Evolutionary conservation across 2,113 vertebrate species (phyloP).

Genomic region (Microtus richardsoni): DNA sequence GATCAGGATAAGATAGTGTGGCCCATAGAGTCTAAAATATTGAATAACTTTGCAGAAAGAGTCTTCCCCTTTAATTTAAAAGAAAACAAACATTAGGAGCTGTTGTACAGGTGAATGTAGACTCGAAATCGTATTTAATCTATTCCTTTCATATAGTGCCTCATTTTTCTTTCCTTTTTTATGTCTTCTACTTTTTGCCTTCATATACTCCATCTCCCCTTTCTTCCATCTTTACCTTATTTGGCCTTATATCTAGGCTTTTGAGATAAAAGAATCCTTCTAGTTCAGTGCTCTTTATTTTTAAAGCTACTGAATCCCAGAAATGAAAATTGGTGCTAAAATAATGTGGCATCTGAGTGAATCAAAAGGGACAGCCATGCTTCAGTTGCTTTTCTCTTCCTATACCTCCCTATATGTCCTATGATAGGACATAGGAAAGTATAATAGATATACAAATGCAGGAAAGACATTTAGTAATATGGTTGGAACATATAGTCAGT

Average conservation of each 20-base stretch:
- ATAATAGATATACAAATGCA: neutral
- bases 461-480: neutral
- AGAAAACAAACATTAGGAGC: neutral
- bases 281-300: neutral
- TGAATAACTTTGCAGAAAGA: neutral
- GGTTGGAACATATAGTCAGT: neutral
- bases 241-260: neutral
- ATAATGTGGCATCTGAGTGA: neutral
- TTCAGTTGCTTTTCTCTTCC: neutral
- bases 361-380: fast-evolving
- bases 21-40: neutral
- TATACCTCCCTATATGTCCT: neutral
- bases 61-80: neutral
- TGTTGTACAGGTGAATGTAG: neutral
- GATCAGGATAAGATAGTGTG: neutral
- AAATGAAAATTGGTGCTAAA: neutral
- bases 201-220: too few relatives aligned
- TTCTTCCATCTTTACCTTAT: fast-evolving
- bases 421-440: neutral
- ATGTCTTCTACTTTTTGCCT: neutral
- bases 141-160: neutral
- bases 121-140: neutral
- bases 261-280: neutral
- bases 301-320: neutral
- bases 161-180: neutral